Percentiles rank a stretch among this genome's conserved stretches.
Evolutionary conservation across 2,797 vertebrate genomes (phyloP).

Genomic region (Danio tinwini): DNA sequence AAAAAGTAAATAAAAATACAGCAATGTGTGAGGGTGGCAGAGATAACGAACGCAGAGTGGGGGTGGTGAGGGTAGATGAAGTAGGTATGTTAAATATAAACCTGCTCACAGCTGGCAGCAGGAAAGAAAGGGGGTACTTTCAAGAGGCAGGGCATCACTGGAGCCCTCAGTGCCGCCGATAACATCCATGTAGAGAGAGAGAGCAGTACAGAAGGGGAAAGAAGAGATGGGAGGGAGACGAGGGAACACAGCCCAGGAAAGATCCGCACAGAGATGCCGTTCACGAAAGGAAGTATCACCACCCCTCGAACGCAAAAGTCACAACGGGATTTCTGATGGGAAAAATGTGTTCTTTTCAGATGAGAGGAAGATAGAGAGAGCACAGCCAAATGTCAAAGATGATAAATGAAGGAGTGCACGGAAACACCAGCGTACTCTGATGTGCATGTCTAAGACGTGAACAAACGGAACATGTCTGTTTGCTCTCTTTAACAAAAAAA

Average conservation of each 20-base stretch:
- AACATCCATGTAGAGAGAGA: slow-evolving; percentile 73
- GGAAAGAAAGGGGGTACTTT: slow-evolving; percentile 79
- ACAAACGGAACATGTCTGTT: slow-evolving; percentile 50
- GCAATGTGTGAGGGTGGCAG: slow-evolving; percentile 52
- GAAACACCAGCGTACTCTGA: slow-evolving; percentile 62
- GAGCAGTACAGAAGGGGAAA: slow-evolving; percentile 3
- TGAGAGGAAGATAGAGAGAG: slow-evolving; percentile 79
- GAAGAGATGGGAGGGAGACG: slow-evolving; percentile 23
- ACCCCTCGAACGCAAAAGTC: slow-evolving; percentile 74
- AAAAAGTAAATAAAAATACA: slow-evolving; percentile 56
- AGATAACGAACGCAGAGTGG: slow-evolving; percentile 58
- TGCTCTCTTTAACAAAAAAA: slow-evolving; percentile 32
- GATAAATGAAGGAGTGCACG: slow-evolving; percentile 80
- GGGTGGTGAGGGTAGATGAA: slow-evolving; percentile 77
- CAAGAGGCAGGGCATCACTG: slow-evolving; percentile 81
- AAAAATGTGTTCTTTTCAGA: slow-evolving; percentile 84
- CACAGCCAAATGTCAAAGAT: slow-evolving; percentile 84
- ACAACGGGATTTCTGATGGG: slow-evolving; percentile 82
- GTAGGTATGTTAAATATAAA: slow-evolving; percentile 79
- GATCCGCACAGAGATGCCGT: slow-evolving; percentile 73
- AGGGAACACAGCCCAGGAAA: slow-evolving; percentile 68
- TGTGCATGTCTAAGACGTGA: slow-evolving; percentile 42
- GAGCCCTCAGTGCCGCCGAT: slow-evolving; percentile 77
- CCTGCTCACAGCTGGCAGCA: slow-evolving; percentile 75
- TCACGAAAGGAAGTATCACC: slow-evolving; percentile 75